A percentile compares a stretch with the other conserved stretches of the same genome.
Evolutionary conservation across 2,888 invertebrate genomes (phyloP).

Genomic region (Furcula furcula): DNA sequence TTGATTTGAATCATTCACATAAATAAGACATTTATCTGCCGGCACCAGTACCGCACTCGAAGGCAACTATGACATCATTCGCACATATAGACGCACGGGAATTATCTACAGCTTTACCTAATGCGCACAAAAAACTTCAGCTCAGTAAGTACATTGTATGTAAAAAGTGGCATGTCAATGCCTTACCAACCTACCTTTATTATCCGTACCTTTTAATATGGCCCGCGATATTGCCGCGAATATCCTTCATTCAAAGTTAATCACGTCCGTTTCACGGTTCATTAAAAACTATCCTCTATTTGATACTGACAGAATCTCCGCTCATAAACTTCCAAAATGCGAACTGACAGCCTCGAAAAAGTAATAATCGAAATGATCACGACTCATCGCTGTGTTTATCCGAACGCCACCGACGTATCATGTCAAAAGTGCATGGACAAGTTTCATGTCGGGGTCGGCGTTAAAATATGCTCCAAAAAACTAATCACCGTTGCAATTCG

Average conservation of each 20-base stretch:
- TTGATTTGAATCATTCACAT: slow-evolving; percentile 1
- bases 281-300: slow-evolving; percentile 37
- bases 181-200: neutral
- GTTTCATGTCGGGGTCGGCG: slow-evolving; percentile 37
- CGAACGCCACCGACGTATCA: slow-evolving; percentile 37
- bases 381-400: slow-evolving; percentile 45
- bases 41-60: neutral
- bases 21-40: slow-evolving; percentile 3
- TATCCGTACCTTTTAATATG: too few relatives aligned
- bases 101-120: neutral
- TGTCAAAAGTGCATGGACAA: slow-evolving; percentile 70
- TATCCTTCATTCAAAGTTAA: slow-evolving; percentile 26
- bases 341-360: slow-evolving; percentile 48
- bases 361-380: slow-evolving; percentile 51
- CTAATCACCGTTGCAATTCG: slow-evolving; percentile 19
- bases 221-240: slow-evolving; percentile 9
- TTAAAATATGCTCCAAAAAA: slow-evolving; percentile 24
- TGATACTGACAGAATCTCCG: slow-evolving; percentile 36
- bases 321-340: slow-evolving; percentile 31
- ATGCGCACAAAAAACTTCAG: neutral
- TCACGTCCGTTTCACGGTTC: slow-evolving; percentile 31
- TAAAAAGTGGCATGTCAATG: neutral
- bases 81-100: neutral
- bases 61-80: slow-evolving; percentile 1
- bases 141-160: neutral